Evolutionary conservation across 30 jellyfish, hydroid and myxozoan genomes (phyloP), one percentile per base, ranked within the genome.

Genomic region (Nemopilema nomurai): DNA sequence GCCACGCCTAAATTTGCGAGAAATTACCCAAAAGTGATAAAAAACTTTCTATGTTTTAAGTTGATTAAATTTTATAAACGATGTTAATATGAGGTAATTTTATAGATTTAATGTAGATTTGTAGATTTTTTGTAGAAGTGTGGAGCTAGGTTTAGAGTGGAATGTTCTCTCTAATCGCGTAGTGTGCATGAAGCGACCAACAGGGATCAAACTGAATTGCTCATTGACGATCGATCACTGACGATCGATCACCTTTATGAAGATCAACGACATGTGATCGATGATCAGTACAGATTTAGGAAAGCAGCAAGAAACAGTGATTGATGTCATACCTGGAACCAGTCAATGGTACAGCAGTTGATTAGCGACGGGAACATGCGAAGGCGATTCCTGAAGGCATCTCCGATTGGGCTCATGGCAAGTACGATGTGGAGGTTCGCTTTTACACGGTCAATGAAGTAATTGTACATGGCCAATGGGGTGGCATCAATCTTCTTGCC

Each of bases 391-490:
- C 98, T 80, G 70, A 93, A 93, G 0, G 98, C 98, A 79, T 93
- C 98, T 24, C 98, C 98, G 80, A 93, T 93, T 0, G 98, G 98
- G 64, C 98, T 93, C 98, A 93, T 93, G 25, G 98, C 98, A 33
- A 93, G 94, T n/a, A 93, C 98, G 62, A 93, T 88, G 73, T 93
- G 98, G 16, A 93, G 87, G 66, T 93, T 93, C 1, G 96, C 31
- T 76, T 84, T 93, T 31, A 93, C 97, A 16, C 94, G 78, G 49
- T 93, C 98, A 26, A 93, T 93, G 87, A 93, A 93, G 68, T 73
- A 93, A 78, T 89, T 93, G 86, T 93, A 93, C 98, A 93, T 93
- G 69, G 98, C 98, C 41, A 93, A 84, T 6, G 98, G 98, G 4
- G 98, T 93, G 17, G 98, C 91, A 29, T 93, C 98, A 52, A 93